phyloP scores from a whole-genome alignment of 37 sponge, comb jelly and placozoan genomes.

The Eunapius fragilis region DNA sequence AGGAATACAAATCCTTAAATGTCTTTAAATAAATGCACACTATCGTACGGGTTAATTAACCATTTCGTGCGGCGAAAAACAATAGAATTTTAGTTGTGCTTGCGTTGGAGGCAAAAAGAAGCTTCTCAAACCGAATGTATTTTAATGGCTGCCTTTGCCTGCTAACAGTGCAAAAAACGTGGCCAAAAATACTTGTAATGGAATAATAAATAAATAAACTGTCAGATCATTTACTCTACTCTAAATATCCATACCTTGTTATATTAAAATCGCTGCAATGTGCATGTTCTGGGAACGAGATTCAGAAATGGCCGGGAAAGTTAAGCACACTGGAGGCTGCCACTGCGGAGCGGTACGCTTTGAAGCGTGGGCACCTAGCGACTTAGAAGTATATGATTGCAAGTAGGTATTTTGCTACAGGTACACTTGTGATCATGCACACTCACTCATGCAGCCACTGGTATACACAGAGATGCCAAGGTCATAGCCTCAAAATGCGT shows the following conservation, averaged over 20 bases:
- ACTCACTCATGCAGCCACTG: neutral
- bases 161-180: no score
- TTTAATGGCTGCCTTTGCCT: no score
- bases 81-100: no score
- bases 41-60: no score
- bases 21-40: no score
- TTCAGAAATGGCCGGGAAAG: slow-evolving; percentile 8
- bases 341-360: slow-evolving; percentile 92
- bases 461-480: neutral
- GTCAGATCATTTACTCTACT: no score
- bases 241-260: neutral
- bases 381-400: slow-evolving; percentile 78
- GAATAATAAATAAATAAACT: neutral
- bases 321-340: slow-evolving; percentile 88
- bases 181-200: no score
- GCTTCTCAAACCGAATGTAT: no score
- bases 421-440: neutral
- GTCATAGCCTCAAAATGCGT: no score
- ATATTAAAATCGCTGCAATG: neutral
- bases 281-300: neutral
- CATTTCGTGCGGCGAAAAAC: no score
- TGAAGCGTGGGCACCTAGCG: slow-evolving; percentile 76
- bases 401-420: slow-evolving; percentile 51
- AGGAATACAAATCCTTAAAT: no score
- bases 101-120: no score